Percentiles rank a stretch among this genome's conserved stretches.
These are phyloP conservation scores for Hylomyscus alleni DNA, from an alignment of 2,797 vertebrate genomes.

Conservation along the genomic window DNA sequence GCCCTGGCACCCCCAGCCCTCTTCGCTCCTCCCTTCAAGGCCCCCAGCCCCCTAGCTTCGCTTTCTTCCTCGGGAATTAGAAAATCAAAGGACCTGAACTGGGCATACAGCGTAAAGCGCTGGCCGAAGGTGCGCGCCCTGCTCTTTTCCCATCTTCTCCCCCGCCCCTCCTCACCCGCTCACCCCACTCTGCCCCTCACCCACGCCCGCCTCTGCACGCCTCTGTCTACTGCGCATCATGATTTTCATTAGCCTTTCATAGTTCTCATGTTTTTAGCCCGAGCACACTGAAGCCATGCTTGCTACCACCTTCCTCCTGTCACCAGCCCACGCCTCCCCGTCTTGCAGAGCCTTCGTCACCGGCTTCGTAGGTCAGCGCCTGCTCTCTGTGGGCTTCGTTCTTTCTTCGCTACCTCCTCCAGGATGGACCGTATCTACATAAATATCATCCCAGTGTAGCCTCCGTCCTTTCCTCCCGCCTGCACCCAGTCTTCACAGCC, in stretches of 20 bases:
- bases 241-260: background rate
- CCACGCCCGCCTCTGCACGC: slow-evolving; percentile 14
- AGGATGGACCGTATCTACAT: background rate
- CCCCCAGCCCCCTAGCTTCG: background rate
- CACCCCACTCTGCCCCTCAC: background rate
- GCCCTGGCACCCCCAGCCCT: slow-evolving; percentile 1
- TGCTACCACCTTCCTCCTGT: slow-evolving; percentile 53
- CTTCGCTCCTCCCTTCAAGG: background rate
- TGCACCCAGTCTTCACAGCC: background rate
- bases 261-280: slow-evolving; percentile 3
- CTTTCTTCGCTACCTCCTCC: background rate
- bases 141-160: background rate
- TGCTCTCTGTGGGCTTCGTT: background rate
- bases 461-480: background rate
- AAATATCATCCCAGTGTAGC: background rate
- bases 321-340: slow-evolving; percentile 59
- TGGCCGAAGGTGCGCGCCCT: background rate
- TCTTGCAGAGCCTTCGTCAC: slow-evolving; percentile 61
- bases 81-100: slow-evolving; percentile 1
- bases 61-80: slow-evolving; percentile 21
- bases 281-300: background rate
- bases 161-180: background rate
- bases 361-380: slow-evolving; percentile 5
- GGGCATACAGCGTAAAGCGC: slow-evolving; percentile 15
- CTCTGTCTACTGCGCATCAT: slow-evolving; percentile 41